phyloP scores from a whole-genome alignment of 2,888 invertebrate genomes.

The Thereva nobilitata region DNA sequence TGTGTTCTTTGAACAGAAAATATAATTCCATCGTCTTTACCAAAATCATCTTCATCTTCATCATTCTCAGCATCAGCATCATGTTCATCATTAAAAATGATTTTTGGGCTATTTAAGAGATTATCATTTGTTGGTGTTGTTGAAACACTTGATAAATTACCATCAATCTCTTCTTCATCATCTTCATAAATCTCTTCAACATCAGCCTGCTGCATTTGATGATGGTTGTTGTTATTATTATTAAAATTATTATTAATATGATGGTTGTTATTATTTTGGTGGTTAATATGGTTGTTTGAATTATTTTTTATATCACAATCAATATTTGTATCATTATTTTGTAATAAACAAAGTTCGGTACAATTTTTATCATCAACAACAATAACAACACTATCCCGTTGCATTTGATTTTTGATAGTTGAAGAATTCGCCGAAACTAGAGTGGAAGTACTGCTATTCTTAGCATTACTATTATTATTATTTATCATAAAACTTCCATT shows the following conservation, averaged over 20 bases:
- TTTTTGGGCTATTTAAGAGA: conserved; percentile 13
- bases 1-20: conserved; percentile 29
- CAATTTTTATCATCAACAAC: conserved; percentile 39
- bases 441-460: conserved; percentile 35
- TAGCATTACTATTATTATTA: conserved; percentile 17
- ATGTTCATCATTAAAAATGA: conserved; percentile 23
- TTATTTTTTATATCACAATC: conserved; percentile 41
- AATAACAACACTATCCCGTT: conserved; percentile 40
- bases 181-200: conserved; percentile 15
- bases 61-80: conserved; percentile 39
- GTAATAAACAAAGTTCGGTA: conserved; percentile 39
- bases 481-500: conserved; percentile 35
- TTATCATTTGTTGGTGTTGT: conserved; percentile 10
- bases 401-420: conserved; percentile 42
- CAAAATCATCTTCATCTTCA: conserved; percentile 23
- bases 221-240: conserved; percentile 25
- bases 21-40: conserved; percentile 29
- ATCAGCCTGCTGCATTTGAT: conserved; percentile 15
- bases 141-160: conserved; percentile 35
- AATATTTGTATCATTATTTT: conserved; percentile 38
- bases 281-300: conserved; percentile 35
- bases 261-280: conserved; percentile 23
- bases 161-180: conserved; percentile 35
- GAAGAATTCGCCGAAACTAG: conserved; percentile 47
- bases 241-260: conserved; percentile 32